These are phyloP conservation scores for Magallana angulata DNA, from an alignment of 1,140 invertebrate species.

Conservation along the genomic window DNA sequence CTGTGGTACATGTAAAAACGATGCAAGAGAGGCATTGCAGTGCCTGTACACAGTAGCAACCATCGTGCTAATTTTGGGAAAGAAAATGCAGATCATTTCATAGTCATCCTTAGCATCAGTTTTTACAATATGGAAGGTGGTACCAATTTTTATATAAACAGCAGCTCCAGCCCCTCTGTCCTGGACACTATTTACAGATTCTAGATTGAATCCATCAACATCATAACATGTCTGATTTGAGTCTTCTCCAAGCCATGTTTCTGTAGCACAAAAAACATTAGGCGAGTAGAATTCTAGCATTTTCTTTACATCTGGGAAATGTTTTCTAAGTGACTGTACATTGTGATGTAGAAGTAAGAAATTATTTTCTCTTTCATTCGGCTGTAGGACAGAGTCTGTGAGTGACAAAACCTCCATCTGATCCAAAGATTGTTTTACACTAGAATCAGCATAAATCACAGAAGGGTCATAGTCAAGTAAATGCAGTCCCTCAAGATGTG, in stretches of 20 bases:
- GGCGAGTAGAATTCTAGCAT: slow-evolving; percentile 9
- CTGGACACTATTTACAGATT: slow-evolving; percentile 3
- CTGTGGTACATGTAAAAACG: not conserved
- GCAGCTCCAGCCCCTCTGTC: slow-evolving; percentile 19
- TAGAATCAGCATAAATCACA: slow-evolving; percentile 41
- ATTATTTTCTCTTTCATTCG: not conserved
- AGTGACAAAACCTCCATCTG: slow-evolving; percentile 5
- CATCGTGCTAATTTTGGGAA: not conserved
- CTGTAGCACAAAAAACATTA: slow-evolving; percentile 24
- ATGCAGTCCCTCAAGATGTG: slow-evolving; percentile 48
- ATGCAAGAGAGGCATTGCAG: slow-evolving; percentile 14
- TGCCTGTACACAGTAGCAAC: slow-evolving; percentile 10
- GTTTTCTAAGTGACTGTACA: slow-evolving; percentile 14
- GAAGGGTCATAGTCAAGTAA: slow-evolving; percentile 30
- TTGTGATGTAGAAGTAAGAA: slow-evolving; percentile 17
- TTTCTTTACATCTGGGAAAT: slow-evolving; percentile 7
- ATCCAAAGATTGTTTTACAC: not conserved
- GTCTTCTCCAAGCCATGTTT: slow-evolving; percentile 29
- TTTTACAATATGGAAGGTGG: slow-evolving; percentile 11
- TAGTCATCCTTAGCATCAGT: not conserved
- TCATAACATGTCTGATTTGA: not conserved
- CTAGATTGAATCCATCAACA: slow-evolving; percentile 9
- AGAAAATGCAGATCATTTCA: slow-evolving; percentile 29
- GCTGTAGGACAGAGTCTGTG: not conserved
- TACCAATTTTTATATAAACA: slow-evolving; percentile 3